A percentile compares a stretch with the other conserved stretches of the same genome.
These are phyloP conservation scores for Aphyosemion australe DNA, from an alignment of 2,113 vertebrate genomes.

Conservation along the genomic window DNA sequence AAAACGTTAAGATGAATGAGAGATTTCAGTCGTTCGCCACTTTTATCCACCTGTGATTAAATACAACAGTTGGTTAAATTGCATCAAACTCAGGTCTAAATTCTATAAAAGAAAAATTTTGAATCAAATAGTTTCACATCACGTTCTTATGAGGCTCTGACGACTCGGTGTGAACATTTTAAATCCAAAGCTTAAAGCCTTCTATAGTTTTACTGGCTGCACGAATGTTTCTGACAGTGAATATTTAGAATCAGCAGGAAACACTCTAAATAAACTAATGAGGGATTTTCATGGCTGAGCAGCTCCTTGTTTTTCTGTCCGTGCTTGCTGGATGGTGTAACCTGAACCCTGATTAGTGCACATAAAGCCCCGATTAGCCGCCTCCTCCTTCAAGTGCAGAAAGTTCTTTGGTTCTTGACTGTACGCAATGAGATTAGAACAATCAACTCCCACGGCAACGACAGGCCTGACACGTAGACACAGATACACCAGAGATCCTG, in stretches of 20 bases:
- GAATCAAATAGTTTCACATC: background rate
- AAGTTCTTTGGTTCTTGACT: constrained; percentile 18
- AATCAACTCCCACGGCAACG: constrained; percentile 21
- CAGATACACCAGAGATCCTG: constrained; percentile 28
- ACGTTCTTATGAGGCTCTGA: background rate
- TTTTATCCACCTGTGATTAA: background rate
- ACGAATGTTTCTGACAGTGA: no score
- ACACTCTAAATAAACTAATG: no score
- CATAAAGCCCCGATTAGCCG: constrained; percentile 22
- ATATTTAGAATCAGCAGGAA: no score
- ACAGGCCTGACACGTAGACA: constrained; percentile 40
- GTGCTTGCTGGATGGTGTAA: background rate
- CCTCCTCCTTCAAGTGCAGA: background rate
- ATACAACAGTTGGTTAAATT: background rate
- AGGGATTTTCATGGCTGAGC: no score
- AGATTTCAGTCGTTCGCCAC: no score
- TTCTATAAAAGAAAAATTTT: background rate
- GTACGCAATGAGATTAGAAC: constrained; percentile 34
- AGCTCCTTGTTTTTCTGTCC: background rate
- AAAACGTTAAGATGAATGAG: no score
- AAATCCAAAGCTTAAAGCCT: background rate
- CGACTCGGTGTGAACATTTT: constrained; percentile 1
- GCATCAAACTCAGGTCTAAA: background rate
- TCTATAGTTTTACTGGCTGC: background rate
- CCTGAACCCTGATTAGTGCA: constrained; percentile 15